Percentiles rank a stretch among this genome's conserved stretches.
phyloP scores from a whole-genome alignment of 2,888 invertebrate genomes.

The Erannis defoliaria region DNA sequence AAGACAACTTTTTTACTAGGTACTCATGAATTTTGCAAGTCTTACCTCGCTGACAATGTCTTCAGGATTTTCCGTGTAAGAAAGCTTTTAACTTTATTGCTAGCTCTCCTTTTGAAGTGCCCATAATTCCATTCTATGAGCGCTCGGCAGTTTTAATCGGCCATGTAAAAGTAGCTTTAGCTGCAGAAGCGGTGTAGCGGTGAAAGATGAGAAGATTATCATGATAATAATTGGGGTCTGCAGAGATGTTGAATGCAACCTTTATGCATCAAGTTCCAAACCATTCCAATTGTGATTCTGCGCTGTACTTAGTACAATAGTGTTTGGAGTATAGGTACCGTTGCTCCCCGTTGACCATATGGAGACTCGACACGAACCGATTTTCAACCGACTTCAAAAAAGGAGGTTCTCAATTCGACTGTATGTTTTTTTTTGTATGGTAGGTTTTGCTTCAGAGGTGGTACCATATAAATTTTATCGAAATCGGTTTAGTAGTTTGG shows the following conservation, averaged over 20 bases:
- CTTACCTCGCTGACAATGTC: conserved; percentile 19
- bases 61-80: conserved; percentile 20
- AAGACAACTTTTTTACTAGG: conserved; percentile 15
- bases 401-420: too few species aligned
- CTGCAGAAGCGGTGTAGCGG: not conserved
- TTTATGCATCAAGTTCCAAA: not conserved
- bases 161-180: conserved; percentile 11
- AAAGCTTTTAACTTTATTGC: conserved; percentile 27
- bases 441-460: too few species aligned
- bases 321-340: not conserved
- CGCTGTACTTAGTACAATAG: too few species aligned
- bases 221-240: not conserved
- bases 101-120: conserved; percentile 16
- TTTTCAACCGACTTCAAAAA: too few species aligned
- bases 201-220: conserved; percentile 5
- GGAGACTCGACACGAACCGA: too few species aligned
- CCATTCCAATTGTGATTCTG: too few species aligned
- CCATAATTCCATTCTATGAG: conserved; percentile 25
- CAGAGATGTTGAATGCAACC: not conserved
- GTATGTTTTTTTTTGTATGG: too few species aligned
- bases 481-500: too few species aligned
- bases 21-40: conserved; percentile 26
- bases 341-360: too few species aligned
- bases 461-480: too few species aligned
- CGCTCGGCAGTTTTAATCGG: conserved; percentile 17